These are phyloP conservation scores for Lycaon pictus DNA, from an alignment of 2,113 vertebrate genomes.

Conservation along the genomic window DNA sequence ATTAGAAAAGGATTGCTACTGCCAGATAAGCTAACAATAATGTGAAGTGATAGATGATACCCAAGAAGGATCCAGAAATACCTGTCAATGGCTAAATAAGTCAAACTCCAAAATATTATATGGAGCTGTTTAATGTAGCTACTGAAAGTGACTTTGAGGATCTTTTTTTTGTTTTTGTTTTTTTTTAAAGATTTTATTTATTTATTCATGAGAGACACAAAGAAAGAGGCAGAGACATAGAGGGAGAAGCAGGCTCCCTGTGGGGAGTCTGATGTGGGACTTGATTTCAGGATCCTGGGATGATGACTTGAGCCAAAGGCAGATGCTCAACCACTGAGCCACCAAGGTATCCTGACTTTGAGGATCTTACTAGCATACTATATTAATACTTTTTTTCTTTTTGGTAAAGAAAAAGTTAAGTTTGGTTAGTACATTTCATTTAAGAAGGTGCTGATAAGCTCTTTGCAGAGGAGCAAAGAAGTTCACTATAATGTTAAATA, in stretches of 20 bases:
- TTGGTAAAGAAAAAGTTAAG: constrained; percentile 16
- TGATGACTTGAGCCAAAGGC: too few relatives aligned
- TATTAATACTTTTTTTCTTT: background rate
- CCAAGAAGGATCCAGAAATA: background rate
- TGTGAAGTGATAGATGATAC: background rate
- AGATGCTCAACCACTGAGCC: too few relatives aligned
- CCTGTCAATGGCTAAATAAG: background rate
- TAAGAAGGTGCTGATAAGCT: constrained; percentile 47
- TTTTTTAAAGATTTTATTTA: too few relatives aligned
- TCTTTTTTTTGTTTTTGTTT: constrained; percentile 50
- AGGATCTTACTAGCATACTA: background rate
- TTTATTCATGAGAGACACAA: too few relatives aligned
- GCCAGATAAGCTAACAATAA: background rate
- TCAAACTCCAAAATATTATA: background rate
- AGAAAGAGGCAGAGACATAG: too few relatives aligned
- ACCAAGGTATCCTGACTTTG: background rate
- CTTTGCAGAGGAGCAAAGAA: constrained; percentile 38
- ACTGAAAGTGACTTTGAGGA: background rate
- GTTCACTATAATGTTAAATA: constrained; percentile 3
- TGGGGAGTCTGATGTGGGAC: too few relatives aligned
- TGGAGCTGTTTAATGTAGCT: background rate
- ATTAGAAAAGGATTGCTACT: background rate
- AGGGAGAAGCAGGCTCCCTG: too few relatives aligned
- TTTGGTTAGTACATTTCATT: background rate
- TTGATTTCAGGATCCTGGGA: too few relatives aligned